Percentiles rank a stretch among this genome's conserved stretches.
Conservation (phyloP, 2,888 invertebrate genomes). For the Criorhina ranunculi region DNA sequence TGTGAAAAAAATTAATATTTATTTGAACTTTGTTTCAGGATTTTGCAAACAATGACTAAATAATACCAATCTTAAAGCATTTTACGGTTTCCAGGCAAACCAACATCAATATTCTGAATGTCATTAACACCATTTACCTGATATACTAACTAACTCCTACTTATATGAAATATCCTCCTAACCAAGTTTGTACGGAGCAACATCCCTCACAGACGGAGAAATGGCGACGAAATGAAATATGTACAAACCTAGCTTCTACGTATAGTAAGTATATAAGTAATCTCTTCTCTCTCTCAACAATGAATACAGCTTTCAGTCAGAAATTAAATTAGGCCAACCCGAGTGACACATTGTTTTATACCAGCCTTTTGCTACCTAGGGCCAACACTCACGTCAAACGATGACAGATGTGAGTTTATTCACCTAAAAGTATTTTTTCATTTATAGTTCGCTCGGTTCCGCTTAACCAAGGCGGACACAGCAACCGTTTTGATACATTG, state of each 20-base stretch:
- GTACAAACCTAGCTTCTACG: slow-evolving; percentile 1
- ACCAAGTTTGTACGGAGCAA: neutral
- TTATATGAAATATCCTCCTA: neutral
- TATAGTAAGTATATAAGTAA: too few species aligned
- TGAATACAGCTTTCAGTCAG: slow-evolving; percentile 52
- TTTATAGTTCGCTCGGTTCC: slow-evolving; percentile 56
- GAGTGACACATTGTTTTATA: slow-evolving; percentile 53
- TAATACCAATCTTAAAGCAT: neutral
- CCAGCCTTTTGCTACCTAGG: slow-evolving; percentile 26
- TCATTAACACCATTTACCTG: slow-evolving; percentile 6
- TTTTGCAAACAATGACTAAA: neutral
- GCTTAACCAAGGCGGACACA: slow-evolving; percentile 58
- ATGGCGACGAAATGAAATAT: slow-evolving; percentile 3
- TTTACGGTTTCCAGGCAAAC: neutral
- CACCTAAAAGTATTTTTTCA: slow-evolving; percentile 63
- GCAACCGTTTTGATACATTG: slow-evolving; percentile 43
- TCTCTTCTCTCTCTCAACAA: neutral
- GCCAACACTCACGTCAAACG: slow-evolving; percentile 64
- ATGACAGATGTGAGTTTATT: slow-evolving; percentile 65
- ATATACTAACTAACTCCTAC: neutral
- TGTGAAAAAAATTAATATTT: too few species aligned
- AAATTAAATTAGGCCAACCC: slow-evolving; percentile 62
- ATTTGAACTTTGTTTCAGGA: neutral
- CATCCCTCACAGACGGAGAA: neutral
- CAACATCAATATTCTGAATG: neutral